phyloP scores from a whole-genome alignment of 1,140 invertebrate species.

The Panagrolaimus sp. region DNA sequence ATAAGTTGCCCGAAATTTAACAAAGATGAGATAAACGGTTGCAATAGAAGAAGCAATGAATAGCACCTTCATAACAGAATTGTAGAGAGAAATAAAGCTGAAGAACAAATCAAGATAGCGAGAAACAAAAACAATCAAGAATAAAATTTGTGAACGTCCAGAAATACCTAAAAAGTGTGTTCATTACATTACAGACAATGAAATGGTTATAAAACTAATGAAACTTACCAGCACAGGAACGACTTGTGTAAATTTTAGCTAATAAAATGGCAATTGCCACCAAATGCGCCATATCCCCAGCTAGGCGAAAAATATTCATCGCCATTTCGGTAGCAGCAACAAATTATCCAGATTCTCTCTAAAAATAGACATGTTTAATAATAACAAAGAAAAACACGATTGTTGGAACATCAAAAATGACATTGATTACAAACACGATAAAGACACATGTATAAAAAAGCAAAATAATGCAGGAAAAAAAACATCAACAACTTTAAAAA shows the following conservation, averaged over 20 bases:
- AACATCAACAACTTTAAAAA: constrained; percentile 2
- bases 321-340: constrained; percentile 2
- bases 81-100: constrained; percentile 89
- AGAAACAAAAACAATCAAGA: constrained; percentile 86
- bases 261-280: constrained; percentile 88
- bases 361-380: too few relatives aligned
- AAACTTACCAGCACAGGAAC: constrained; percentile 87
- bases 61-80: constrained; percentile 87
- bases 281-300: constrained; percentile 91
- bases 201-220: not conserved
- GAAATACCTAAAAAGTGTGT: constrained; percentile 76
- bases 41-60: constrained; percentile 82
- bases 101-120: constrained; percentile 93
- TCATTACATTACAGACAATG: constrained; percentile 19
- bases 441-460: too few relatives aligned
- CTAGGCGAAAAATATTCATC: constrained; percentile 93
- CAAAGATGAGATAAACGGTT: constrained; percentile 90
- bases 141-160: constrained; percentile 92
- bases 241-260: constrained; percentile 95
- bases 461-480: too few relatives aligned
- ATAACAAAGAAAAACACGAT: too few relatives aligned
- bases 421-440: too few relatives aligned
- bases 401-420: too few relatives aligned
- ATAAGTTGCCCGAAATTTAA: constrained; percentile 78
- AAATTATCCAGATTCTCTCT: too few relatives aligned